A percentile compares a stretch with the other conserved stretches of the same genome.
Conservation (phyloP, 2,113 vertebrate species). For the Eptatretus burgeri region DNA sequence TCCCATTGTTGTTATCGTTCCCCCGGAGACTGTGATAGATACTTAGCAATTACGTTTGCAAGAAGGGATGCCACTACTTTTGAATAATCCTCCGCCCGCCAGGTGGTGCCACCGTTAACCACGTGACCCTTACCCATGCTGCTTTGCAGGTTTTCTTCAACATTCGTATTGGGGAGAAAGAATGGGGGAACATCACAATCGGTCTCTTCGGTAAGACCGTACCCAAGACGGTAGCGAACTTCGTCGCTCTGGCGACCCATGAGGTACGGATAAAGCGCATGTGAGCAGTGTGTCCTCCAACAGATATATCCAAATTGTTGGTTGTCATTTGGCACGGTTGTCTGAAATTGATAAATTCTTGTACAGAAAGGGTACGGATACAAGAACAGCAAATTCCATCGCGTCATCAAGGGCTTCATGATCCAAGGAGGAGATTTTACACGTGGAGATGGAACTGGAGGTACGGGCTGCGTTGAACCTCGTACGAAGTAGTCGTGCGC, state of each 20-base stretch:
- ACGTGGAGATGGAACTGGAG: conserved; percentile 75
- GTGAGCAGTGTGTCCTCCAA: too few relatives aligned
- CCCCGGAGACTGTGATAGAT: too few relatives aligned
- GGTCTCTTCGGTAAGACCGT: conserved; percentile 81
- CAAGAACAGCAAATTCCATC: conserved; percentile 76
- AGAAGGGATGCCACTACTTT: too few relatives aligned
- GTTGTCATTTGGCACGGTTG: too few relatives aligned
- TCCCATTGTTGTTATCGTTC: too few relatives aligned
- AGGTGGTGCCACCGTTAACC: too few relatives aligned
- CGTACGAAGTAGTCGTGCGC: too few relatives aligned
- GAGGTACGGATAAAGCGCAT: conserved; percentile 19
- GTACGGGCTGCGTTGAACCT: too few relatives aligned
- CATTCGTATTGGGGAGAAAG: conserved; percentile 51
- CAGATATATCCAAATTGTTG: too few relatives aligned
- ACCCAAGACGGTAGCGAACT: conserved; percentile 77
- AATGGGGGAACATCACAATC: conserved; percentile 39
- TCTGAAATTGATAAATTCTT: too few relatives aligned
- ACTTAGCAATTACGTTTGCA: too few relatives aligned
- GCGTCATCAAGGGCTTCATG: conserved; percentile 92
- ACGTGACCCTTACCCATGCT: conserved; percentile 2
- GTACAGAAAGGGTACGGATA: conserved; percentile 82
- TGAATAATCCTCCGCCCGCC: too few relatives aligned
- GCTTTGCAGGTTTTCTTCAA: conserved; percentile 48
- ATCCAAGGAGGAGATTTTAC: conserved; percentile 97
- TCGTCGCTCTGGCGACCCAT: conserved; percentile 46